Evolutionary conservation across 2,888 invertebrate species (phyloP), one percentile per base, ranked within the genome.

Genomic region (Leptinotarsa tumamoca): DNA sequence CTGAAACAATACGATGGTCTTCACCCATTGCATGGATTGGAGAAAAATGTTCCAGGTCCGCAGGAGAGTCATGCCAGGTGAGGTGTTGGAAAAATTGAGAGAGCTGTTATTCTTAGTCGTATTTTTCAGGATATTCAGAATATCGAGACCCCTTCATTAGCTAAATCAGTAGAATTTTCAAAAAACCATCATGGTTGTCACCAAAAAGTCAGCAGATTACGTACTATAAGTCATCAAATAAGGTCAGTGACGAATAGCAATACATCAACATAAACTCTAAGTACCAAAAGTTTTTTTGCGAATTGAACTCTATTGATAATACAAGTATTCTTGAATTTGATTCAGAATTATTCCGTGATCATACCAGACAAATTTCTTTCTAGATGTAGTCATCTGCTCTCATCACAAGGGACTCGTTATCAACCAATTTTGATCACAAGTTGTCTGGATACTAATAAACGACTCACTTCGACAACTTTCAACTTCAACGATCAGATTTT

Each of bases 221-320:
- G 92, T 82, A 93, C 94, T 43, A 94, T 94, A 82, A 93, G 94
- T 83, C 93, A 94, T 88, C 94, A 94, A 89, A 94, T 94, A 87
- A 92, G 94, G 94, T 94, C 88, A 84, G 73, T 75, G n/a, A 43
- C 13, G 10, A 43, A 43, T 10, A 43, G 0, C 0, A 43, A 43
- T 43, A 43, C 43, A 43, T 43, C 10, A 43, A 43, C 10, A 43
- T 43, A 3, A 43, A 43, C 0, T 43, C 3, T 43, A 3, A 43
- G 43, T 13, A 43, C 3, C 10, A 43, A 43, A 43, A 10, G 33
- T 33, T 43, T 0, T 3, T 43, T 27, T 33, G 10, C 33, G 2
- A 0, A 33, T 33, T 33, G 33, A 33, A 10, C 10, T 33, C 27
- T 33, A 1, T 33, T 10, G 10, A 10, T 2, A 33, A 33, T 33